Evolutionary conservation across 2,113 vertebrate genomes (phyloP), one percentile per base, ranked within the genome.

Genomic region (Synodontis membranacea): DNA sequence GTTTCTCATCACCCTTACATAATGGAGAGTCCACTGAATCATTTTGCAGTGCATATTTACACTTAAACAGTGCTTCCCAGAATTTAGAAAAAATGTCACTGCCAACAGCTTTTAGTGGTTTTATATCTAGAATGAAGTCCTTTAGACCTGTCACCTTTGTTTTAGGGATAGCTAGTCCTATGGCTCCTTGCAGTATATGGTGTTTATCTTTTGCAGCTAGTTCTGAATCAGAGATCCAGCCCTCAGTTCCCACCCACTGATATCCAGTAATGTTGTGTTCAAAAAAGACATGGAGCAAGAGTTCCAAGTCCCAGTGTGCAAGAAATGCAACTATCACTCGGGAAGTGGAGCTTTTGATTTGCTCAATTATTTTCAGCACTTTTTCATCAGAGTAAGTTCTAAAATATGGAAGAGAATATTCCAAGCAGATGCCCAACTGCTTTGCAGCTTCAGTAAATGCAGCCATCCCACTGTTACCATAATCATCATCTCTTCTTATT

Each of bases 161-260:
- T 89, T 93, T 92, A 1, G 92, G 92, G n/a, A 95, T 94, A 1
- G 94, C 91, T 50, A 95, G 88, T 2, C 95, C 95, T 44, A 95
- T 90, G 0, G 94, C 91, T 42, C 95, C 95, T 74, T 91, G 78
- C 58, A 95, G 84, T 78, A 94, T 86, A 28, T 91, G 91, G 74
- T 92, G 88, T 0, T 52, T 84, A 50, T 94, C 92, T 56, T 87
- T 52, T 21, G 86, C 46, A 44, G 92, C 92, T 15, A 86, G 93
- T 80, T 93, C 90, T 4, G 92, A 92, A 90, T 94, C 94, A 58
- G 93, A 95, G 75, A 95, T 94, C 94, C 95, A 96, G 56, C 94
- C 94, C 3, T 95, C 94, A 60, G 94, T 96, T 82, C 94, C 94
- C 0, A 95, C 89, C 92, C 91, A 94, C 90, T 95, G 95, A 81